Evolutionary conservation across 2,797 vertebrate species (phyloP), one percentile per base, ranked within the genome.

Genomic region (Choloepus didactylus): DNA sequence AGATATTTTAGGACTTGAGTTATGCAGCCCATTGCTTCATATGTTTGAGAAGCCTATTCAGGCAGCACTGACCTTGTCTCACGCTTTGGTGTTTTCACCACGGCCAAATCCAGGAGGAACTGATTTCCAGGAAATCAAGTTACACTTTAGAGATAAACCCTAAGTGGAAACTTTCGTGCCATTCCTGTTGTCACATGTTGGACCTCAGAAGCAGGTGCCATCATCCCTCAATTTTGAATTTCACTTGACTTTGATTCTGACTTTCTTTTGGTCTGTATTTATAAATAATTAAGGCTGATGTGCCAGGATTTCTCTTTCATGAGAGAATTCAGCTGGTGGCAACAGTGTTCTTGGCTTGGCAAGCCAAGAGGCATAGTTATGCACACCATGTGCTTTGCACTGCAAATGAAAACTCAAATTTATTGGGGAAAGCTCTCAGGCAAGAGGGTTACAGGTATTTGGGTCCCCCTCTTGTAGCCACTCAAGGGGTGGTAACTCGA

Each of bases 61-160:
- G 60, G 25, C 12, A 64, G 54, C 62, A 27, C 23, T 12, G 38
- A 59, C 67, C 56, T 89, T 60, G 51, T 67, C 60, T 31, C 15
- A 29, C 21, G 35, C 19, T 27, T 27, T 67, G 31, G 27, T 44
- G 16, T 62, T 88, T 86, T 93, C 73, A 70, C 31, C 11, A 2
- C 21, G 15, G 41, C n/a, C 79, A 56, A 79, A 62, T 56, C 35
- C 21, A 41, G 35, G 23, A 77, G 70, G 49, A 94, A 38, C 54
- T 85, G 12, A 44, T 76, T 90, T 91, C 79, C 70, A 94, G 76
- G 94, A 95, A 95, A 66, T 79, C 25, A 80, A 62, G 54, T 95
- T 16, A 64, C 14, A 44, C 21, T 76, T 38, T 12, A 41, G 25
- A 84, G 35, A 10, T 41, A 31, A 90, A 72, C n/a, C 38, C 25